Percentiles rank a stretch among this genome's conserved stretches.
These are phyloP conservation scores for Ranitomeya imitator DNA, from an alignment of 2,113 vertebrate species.

Conservation along the genomic window DNA sequence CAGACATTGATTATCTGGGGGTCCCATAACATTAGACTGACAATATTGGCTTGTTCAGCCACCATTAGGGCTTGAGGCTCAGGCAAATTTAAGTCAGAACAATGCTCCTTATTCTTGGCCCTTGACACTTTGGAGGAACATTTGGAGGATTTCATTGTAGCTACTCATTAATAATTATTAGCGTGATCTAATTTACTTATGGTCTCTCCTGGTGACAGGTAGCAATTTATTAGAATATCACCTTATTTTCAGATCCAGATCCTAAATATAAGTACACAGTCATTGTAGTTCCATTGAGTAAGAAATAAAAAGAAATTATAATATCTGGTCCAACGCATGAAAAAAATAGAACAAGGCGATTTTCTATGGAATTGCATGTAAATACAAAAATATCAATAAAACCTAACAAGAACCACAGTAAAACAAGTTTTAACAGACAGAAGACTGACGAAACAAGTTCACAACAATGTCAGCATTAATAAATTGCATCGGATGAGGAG, in stretches of 20 bases:
- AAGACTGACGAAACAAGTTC: conserved; percentile 21
- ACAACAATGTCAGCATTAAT: conserved; percentile 18
- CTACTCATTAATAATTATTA: not conserved
- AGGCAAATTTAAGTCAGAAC: too few species aligned
- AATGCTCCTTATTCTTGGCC: too few species aligned
- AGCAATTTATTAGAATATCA: too few species aligned
- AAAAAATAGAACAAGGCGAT: not conserved
- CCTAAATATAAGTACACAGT: not conserved
- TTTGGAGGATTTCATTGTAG: not conserved
- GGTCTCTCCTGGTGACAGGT: not conserved
- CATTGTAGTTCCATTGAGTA: not conserved
- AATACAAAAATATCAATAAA: not conserved
- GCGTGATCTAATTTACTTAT: not conserved
- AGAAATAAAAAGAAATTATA: not conserved
- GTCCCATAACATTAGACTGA: too few species aligned
- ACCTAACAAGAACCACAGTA: not conserved
- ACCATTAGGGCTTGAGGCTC: too few species aligned
- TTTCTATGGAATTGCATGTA: not conserved
- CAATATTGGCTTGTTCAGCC: too few species aligned
- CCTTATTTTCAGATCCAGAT: not conserved
- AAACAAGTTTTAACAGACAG: conserved; percentile 29
- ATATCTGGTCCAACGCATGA: not conserved
- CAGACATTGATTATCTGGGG: too few species aligned
- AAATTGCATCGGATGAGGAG: not conserved
- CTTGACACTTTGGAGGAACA: too few species aligned